Percentiles rank a stretch among this genome's conserved stretches.
These are phyloP conservation scores for Danaus melanippus DNA, from an alignment of 1,140 invertebrate genomes.

Conservation along the genomic window DNA sequence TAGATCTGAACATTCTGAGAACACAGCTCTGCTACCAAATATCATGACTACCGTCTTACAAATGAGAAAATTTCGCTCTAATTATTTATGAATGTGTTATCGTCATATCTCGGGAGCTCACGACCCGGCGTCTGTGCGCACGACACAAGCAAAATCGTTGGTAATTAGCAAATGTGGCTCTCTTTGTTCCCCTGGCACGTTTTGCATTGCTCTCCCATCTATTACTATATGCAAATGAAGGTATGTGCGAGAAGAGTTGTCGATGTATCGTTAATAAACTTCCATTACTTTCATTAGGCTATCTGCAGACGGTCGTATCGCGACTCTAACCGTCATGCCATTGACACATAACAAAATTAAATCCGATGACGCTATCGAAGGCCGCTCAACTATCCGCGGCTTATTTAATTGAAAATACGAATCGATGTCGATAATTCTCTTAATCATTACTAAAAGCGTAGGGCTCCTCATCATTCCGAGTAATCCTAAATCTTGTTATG, in stretches of 20 bases:
- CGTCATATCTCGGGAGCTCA: slow-evolving; percentile 69
- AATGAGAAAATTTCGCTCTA: slow-evolving; percentile 72
- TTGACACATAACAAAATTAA: slow-evolving; percentile 66
- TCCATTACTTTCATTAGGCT: slow-evolving; percentile 71
- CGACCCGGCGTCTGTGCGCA: slow-evolving; percentile 64
- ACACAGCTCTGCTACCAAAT: slow-evolving; percentile 65
- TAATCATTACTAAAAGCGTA: slow-evolving; percentile 43
- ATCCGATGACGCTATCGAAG: slow-evolving; percentile 64
- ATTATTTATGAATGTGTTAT: slow-evolving; percentile 73
- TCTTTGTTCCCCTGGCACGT: slow-evolving; percentile 70
- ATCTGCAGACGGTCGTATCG: slow-evolving; percentile 63
- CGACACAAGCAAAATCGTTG: slow-evolving; percentile 67
- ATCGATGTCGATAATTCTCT: slow-evolving; percentile 64
- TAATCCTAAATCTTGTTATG: slow-evolving; percentile 70
- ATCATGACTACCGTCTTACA: slow-evolving; percentile 71
- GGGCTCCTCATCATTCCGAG: slow-evolving; percentile 48
- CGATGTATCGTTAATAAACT: slow-evolving; percentile 65
- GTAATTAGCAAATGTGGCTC: slow-evolving; percentile 71
- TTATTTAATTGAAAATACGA: slow-evolving; percentile 64
- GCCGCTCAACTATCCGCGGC: slow-evolving; percentile 49
- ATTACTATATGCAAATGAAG: slow-evolving; percentile 49
- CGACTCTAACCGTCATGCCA: slow-evolving; percentile 59
- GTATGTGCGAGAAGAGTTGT: slow-evolving; percentile 42
- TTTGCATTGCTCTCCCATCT: slow-evolving; percentile 56
- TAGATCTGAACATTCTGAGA: slow-evolving; percentile 63